Evolutionary conservation across 2,797 vertebrate species (phyloP), one percentile per base, ranked within the genome.

Genomic region (Hybognathus amarus): DNA sequence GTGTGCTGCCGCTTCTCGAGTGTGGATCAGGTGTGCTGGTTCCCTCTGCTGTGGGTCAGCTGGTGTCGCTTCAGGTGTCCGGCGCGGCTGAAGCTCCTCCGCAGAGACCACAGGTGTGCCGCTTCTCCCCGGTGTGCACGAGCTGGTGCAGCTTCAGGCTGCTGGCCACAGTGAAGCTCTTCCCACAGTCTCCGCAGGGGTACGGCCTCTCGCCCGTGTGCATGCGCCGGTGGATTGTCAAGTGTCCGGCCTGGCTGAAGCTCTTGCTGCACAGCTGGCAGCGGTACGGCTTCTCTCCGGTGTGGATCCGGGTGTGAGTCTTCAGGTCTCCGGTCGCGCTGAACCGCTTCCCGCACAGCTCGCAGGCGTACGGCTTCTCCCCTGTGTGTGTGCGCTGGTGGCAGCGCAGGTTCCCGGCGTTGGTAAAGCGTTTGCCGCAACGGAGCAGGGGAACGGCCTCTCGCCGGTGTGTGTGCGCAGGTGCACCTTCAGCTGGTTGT

Each of bases 351-450:
- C 85, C 88, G 1, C 95, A 95, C 85, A 91, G 88, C 0, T 90
- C 77, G 87, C 95, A 95, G 63, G 86, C 83, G 30, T 95, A 96
- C 0, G 96, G 96, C 47, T 94, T 95, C 88, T 97, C 96, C 2
- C 95, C 96, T 0, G 94, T 96, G 91, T 96, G 96, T 77, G 93
- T 85, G 6, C 96, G 92, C 38, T 94, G 94, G 89, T 96, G 96
- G 36, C 93, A 91, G 67, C 92, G 87, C 38, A 95, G 93, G 94
- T 22, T 93, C 91, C 61, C 91, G 89, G 71, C 94, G 89, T 22
- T 91, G 89, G 13, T 94, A n/a, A 70, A 95, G 0, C 91, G 93
- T 87, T 95, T 95, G 0, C 90, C 92, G 79, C 96, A 97, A 95
- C 74, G 22, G 86, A 91, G 85, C 95, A 97, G 85, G 89, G 40